These are phyloP conservation scores for Drosophila gunungcola DNA, from an alignment of 1,140 invertebrate genomes.

Conservation along the genomic window DNA sequence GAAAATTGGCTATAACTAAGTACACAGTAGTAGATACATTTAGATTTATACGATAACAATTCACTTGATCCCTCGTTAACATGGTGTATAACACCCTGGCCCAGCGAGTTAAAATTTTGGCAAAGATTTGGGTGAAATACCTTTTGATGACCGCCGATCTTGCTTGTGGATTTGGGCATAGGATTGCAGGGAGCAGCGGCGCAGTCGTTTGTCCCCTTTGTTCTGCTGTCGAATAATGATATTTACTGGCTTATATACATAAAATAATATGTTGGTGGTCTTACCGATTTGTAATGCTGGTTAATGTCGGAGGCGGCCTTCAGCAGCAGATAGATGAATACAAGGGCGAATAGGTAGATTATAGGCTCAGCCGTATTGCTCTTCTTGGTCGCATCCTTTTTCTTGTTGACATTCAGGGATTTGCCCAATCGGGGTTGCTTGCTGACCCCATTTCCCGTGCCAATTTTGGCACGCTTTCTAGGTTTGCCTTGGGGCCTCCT, in stretches of 20 bases:
- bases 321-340: constrained; percentile 74
- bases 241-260: constrained; percentile 4
- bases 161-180: constrained; percentile 73
- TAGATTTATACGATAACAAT: constrained; percentile 47
- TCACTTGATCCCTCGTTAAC: constrained; percentile 64
- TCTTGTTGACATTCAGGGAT: constrained; percentile 19
- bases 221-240: constrained; percentile 57
- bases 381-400: constrained; percentile 55
- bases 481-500: constrained; percentile 13
- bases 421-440: constrained; percentile 42
- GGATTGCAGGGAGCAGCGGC: constrained; percentile 77
- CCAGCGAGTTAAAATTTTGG: constrained; percentile 73
- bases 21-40: constrained; percentile 42
- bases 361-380: constrained; percentile 76
- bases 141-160: constrained; percentile 80
- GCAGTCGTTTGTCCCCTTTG: constrained; percentile 74
- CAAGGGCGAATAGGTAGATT: constrained; percentile 77
- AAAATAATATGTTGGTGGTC: not conserved
- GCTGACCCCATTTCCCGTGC: not conserved
- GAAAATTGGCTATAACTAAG: constrained; percentile 29
- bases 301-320: constrained; percentile 81
- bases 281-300: constrained; percentile 82
- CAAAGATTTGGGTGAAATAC: constrained; percentile 83
- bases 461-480: constrained; percentile 4
- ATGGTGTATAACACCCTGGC: constrained; percentile 29